phyloP scores from a whole-genome alignment of 2,888 invertebrate species.

The Drosophila niveifrons region DNA sequence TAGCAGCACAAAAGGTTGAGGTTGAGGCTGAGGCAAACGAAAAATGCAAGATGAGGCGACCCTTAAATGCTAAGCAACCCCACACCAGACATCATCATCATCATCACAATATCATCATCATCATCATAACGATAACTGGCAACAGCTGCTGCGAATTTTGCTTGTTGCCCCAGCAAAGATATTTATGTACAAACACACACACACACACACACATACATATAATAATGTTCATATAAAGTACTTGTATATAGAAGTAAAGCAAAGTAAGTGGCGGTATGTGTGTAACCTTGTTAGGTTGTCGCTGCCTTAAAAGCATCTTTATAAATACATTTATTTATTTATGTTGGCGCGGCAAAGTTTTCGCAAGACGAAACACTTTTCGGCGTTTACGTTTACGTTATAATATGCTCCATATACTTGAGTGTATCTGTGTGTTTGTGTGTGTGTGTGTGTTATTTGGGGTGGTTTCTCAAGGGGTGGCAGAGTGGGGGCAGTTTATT shows the following conservation, averaged over 20 bases:
- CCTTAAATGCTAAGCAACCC: conserved; percentile 69
- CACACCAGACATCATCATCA: conserved; percentile 24
- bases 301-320: conserved; percentile 81
- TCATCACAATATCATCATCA: neutral
- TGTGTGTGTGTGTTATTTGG: conserved; percentile 10
- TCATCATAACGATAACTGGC: conserved; percentile 54
- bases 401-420: conserved; percentile 62
- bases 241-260: neutral
- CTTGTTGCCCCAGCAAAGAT: conserved; percentile 20
- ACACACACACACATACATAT: conserved; percentile 27
- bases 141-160: conserved; percentile 77
- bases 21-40: conserved; percentile 1
- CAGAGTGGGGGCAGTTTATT: conserved; percentile 35
- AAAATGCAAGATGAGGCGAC: conserved; percentile 60
- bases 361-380: conserved; percentile 72
- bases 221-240: conserved; percentile 24
- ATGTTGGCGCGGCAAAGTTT: conserved; percentile 73
- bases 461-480: conserved; percentile 18
- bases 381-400: conserved; percentile 56
- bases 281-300: conserved; percentile 77
- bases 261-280: conserved; percentile 30
- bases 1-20: conserved; percentile 33
- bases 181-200: conserved; percentile 12
- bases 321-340: conserved; percentile 82
- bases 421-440: neutral